Conservation (phyloP, 2,797 vertebrate genomes). For the Buceros bicornis region DNA sequence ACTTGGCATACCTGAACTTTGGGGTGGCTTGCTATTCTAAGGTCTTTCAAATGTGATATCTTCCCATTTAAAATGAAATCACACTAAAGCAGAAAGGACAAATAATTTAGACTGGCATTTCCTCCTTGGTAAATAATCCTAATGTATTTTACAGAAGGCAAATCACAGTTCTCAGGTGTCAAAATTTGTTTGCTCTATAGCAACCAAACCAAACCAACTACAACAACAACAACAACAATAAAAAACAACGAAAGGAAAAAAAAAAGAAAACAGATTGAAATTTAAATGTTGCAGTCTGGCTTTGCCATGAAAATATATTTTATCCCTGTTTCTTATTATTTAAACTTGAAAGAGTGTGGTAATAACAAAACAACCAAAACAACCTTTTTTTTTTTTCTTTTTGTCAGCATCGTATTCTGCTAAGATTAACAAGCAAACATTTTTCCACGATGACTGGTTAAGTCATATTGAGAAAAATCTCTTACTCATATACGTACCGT, state of each 20-base stretch:
- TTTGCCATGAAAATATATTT: not conserved
- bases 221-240: not conserved
- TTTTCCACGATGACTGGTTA: not conserved
- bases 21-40: not conserved
- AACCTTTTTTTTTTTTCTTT: not conserved
- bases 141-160: slow-evolving; percentile 43
- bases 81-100: not conserved
- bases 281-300: not conserved
- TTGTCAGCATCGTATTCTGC: not conserved
- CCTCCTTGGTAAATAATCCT: not conserved
- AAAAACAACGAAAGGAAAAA: not conserved
- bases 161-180: not conserved
- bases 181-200: not conserved
- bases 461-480: not conserved
- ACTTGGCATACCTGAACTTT: not conserved
- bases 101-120: slow-evolving; percentile 2
- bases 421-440: not conserved
- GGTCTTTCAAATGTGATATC: slow-evolving; percentile 18
- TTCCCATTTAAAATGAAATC: slow-evolving; percentile 8
- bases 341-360: not conserved
- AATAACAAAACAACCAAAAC: not conserved
- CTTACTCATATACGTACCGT: not conserved
- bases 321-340: not conserved
- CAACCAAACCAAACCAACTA: no score
- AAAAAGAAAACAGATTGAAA: not conserved